phyloP scores from a whole-genome alignment of 2,888 invertebrate species.

The Volucella inanis region DNA sequence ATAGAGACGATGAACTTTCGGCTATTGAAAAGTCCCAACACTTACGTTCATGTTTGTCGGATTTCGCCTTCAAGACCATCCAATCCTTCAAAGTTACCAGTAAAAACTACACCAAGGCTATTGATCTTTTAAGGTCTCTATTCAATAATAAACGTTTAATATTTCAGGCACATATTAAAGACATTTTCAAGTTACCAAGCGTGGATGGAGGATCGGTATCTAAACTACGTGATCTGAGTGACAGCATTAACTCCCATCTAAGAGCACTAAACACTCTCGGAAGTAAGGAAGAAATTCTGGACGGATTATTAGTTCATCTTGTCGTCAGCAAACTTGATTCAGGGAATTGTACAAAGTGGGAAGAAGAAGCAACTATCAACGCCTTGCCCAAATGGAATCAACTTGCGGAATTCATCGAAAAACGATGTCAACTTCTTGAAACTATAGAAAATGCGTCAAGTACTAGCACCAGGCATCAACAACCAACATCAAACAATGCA shows the following conservation, averaged over 20 bases:
- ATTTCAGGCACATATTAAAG: constrained; percentile 43
- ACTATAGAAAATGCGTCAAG: too few species aligned
- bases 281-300: constrained; percentile 31
- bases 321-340: constrained; percentile 60
- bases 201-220: constrained; percentile 19
- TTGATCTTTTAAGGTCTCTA: constrained; percentile 30
- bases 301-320: constrained; percentile 62
- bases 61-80: constrained; percentile 9
- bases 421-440: constrained; percentile 48
- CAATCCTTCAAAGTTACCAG: constrained; percentile 1
- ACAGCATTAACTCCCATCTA: constrained; percentile 26
- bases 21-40: constrained; percentile 18
- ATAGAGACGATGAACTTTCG: constrained; percentile 9
- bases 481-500: neutral
- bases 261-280: constrained; percentile 48
- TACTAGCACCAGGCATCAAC: constrained; percentile 11
- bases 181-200: constrained; percentile 24
- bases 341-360: constrained; percentile 51
- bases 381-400: constrained; percentile 45
- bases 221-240: constrained; percentile 25
- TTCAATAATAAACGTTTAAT: constrained; percentile 29
- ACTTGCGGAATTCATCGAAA: constrained; percentile 39
- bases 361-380: constrained; percentile 42
- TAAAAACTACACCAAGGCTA: constrained; percentile 30
- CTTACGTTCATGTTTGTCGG: constrained; percentile 10